Evolutionary conservation across 1,140 invertebrate genomes (phyloP).

Genomic region (Anastrepha ludens): DNA sequence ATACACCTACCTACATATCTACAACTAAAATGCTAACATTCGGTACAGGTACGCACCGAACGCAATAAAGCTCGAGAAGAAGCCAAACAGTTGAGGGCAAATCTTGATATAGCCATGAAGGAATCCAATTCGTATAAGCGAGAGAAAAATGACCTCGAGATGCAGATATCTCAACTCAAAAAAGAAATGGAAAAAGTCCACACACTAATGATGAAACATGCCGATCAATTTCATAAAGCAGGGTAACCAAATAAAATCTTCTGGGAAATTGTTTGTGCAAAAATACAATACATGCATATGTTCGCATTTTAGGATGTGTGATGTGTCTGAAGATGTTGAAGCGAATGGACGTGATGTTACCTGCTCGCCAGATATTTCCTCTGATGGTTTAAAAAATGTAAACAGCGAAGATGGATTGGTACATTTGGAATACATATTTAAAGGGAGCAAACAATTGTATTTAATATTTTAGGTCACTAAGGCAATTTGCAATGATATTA

Average conservation of each 20-base stretch:
- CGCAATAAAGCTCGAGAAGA: constrained; percentile 92
- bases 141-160: constrained; percentile 86
- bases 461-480: constrained; percentile 56
- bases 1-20: neutral
- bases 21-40: neutral
- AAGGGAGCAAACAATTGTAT: neutral
- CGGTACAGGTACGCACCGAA: constrained; percentile 82
- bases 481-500: constrained; percentile 63
- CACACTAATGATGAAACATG: constrained; percentile 81
- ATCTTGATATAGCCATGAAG: constrained; percentile 86
- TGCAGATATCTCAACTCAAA: constrained; percentile 87
- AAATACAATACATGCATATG: constrained; percentile 35
- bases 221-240: constrained; percentile 78
- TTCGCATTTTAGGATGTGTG: constrained; percentile 53
- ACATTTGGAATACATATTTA: neutral
- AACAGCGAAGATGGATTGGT: constrained; percentile 75
- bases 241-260: constrained; percentile 57
- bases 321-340: constrained; percentile 69
- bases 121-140: constrained; percentile 85
- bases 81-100: constrained; percentile 85
- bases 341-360: constrained; percentile 67
- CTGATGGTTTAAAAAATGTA: constrained; percentile 73
- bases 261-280: neutral
- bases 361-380: constrained; percentile 72
- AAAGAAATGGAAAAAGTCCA: constrained; percentile 87